Percentiles rank a stretch among this genome's conserved stretches.
phyloP scores from a whole-genome alignment of 2,797 vertebrate species.

The Phrynocephalus guinanensis region DNA sequence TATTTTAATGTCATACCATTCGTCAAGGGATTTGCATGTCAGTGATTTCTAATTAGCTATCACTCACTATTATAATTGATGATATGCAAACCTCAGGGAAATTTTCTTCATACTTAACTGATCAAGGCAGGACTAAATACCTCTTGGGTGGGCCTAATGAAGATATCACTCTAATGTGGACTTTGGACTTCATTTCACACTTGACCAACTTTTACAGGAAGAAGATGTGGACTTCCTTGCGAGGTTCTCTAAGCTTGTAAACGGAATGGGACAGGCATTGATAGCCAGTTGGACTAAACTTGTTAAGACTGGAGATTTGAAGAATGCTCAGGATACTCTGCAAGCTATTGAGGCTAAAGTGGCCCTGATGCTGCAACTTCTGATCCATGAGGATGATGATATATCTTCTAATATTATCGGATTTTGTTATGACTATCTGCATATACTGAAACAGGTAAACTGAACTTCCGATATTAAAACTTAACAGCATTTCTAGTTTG shows the following conservation, averaged over 20 bases:
- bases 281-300: constrained; percentile 96
- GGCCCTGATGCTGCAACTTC: constrained; percentile 90
- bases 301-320: constrained; percentile 85
- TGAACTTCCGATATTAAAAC: not conserved
- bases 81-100: not conserved
- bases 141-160: no score
- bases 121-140: no score
- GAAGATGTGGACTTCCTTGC: constrained; percentile 99
- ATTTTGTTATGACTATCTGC: constrained; percentile 98
- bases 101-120: not conserved
- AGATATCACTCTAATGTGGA: no score
- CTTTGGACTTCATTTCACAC: not conserved
- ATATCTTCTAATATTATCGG: constrained; percentile 96
- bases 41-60: not conserved
- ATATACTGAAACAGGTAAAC: constrained; percentile 94
- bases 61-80: not conserved
- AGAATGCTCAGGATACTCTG: constrained; percentile 87
- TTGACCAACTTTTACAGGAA: constrained; percentile 80
- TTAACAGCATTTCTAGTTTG: not conserved
- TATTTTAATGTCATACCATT: not conserved
- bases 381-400: constrained; percentile 96
- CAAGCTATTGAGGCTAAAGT: constrained; percentile 92
- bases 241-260: constrained; percentile 95
- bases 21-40: not conserved
- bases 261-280: constrained; percentile 97